phyloP scores from a whole-genome alignment of 2,113 vertebrate species.

The Nothoprocta perdicaria region DNA sequence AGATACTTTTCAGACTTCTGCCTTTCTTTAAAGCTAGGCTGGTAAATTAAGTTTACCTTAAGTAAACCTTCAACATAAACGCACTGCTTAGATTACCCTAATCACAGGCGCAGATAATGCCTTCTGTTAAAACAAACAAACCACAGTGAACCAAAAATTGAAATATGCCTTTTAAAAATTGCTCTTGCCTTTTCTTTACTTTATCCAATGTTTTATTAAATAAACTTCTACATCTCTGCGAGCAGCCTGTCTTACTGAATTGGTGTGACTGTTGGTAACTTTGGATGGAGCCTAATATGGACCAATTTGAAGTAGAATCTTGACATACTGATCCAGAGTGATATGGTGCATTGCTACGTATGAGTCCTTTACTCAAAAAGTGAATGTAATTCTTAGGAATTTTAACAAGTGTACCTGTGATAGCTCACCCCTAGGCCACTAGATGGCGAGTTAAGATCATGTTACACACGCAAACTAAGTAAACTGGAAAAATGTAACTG shows the following conservation, averaged over 20 bases:
- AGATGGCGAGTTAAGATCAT: constrained; percentile 34
- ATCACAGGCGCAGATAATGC: background rate
- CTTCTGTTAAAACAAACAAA: background rate
- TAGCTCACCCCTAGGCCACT: background rate
- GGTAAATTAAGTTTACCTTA: background rate
- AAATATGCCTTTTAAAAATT: background rate
- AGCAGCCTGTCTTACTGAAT: background rate
- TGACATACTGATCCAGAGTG: background rate
- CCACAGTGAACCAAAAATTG: background rate
- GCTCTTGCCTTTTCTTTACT: background rate
- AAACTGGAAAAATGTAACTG: background rate
- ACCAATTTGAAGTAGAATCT: background rate
- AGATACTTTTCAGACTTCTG: background rate
- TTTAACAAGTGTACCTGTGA: background rate
- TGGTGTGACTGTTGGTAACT: background rate
- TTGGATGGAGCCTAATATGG: background rate
- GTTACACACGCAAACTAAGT: rapidly evolving
- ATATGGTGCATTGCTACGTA: background rate
- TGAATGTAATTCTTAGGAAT: rapidly evolving
- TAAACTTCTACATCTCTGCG: background rate
- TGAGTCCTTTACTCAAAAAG: background rate
- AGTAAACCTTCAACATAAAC: background rate
- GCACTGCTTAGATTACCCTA: background rate
- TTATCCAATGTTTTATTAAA: background rate
- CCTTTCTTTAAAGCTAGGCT: background rate